These are phyloP conservation scores for Nemopilema nomurai DNA, from an alignment of 30 jellyfish, hydroid and myxozoan species.

Conservation along the genomic window DNA sequence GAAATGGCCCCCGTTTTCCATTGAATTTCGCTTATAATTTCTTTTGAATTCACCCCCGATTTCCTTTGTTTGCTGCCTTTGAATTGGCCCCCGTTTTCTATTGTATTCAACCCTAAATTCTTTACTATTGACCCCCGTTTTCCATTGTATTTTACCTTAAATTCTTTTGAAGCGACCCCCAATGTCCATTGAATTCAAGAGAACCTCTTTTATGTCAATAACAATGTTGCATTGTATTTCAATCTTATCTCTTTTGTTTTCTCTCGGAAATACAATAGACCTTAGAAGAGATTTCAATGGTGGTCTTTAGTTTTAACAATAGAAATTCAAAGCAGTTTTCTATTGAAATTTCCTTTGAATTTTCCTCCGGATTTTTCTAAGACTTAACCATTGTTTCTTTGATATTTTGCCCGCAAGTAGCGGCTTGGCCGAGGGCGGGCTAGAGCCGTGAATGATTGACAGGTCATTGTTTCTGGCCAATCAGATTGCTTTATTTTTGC, in stretches of 20 bases:
- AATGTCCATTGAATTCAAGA: too few species aligned
- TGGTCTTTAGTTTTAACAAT: not conserved
- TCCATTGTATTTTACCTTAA: not conserved
- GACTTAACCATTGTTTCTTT: too few species aligned
- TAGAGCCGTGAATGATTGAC: not conserved
- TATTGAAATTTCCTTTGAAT: too few species aligned
- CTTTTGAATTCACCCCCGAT: not conserved
- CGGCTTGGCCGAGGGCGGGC: not conserved
- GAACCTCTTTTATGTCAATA: not conserved
- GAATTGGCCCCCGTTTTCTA: not conserved
- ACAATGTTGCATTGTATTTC: not conserved
- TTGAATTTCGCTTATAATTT: not conserved
- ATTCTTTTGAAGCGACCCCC: not conserved
- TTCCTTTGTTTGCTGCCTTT: too few species aligned
- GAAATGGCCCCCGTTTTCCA: not conserved
- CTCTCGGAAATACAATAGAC: not conserved
- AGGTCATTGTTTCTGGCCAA: not conserved
- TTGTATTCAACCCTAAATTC: not conserved
- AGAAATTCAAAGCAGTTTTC: not conserved
- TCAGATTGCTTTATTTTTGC: not conserved
- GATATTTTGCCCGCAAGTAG: not conserved
- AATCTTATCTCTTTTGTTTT: not conserved
- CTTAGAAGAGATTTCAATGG: not conserved
- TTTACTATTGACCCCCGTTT: not conserved
- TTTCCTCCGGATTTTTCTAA: not conserved